Evolutionary conservation across 2,888 invertebrate species (phyloP).

Genomic region (Caprella mutica): DNA sequence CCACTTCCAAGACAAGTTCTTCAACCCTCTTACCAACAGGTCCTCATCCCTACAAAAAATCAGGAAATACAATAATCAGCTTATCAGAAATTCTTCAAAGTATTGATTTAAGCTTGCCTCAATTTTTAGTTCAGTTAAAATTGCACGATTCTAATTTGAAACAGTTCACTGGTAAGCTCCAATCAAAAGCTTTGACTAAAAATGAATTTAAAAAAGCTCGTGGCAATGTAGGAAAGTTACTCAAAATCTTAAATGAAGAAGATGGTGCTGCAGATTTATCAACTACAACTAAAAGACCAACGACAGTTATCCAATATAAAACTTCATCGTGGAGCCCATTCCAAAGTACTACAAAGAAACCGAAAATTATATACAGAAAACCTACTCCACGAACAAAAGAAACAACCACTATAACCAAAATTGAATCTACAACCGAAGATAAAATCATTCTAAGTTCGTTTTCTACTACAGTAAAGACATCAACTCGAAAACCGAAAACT

Average conservation of each 20-base stretch:
- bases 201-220: conserved; percentile 18
- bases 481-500: too few species aligned
- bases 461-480: too few species aligned
- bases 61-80: conserved; percentile 15
- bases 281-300: not conserved
- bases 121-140: conserved; percentile 25
- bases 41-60: too few species aligned
- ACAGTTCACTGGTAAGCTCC: conserved; percentile 22
- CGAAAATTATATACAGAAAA: conserved; percentile 12
- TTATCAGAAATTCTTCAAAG: conserved; percentile 32
- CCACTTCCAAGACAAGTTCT: too few species aligned
- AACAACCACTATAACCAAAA: conserved; percentile 6
- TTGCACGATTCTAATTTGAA: conserved; percentile 21
- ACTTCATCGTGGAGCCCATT: not conserved
- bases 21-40: too few species aligned
- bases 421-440: not conserved
- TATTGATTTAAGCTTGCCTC: conserved; percentile 23
- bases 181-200: conserved; percentile 18
- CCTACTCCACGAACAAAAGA: conserved; percentile 4
- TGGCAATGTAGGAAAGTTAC: conserved; percentile 17
- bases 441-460: conserved; percentile 3
- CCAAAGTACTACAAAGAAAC: not conserved
- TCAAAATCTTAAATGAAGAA: conserved; percentile 16
- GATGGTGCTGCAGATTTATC: not conserved
- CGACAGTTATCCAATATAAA: not conserved